A percentile compares a stretch with the other conserved stretches of the same genome.
phyloP scores from a whole-genome alignment of 2,888 invertebrate species.

The Erannis defoliaria region DNA sequence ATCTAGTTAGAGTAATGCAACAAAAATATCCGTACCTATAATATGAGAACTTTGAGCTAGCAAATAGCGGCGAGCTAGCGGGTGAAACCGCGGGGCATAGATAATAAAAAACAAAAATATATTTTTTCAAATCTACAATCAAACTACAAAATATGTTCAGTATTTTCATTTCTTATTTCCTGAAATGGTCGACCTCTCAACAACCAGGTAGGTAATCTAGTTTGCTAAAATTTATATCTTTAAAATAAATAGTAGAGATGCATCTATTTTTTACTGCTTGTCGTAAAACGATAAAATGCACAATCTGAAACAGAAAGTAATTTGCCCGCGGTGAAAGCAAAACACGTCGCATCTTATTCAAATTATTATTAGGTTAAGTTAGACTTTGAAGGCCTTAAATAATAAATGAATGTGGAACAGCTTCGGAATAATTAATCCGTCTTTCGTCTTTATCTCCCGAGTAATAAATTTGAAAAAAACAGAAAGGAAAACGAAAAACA shows the following conservation, averaged over 20 bases:
- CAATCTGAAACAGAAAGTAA: slow-evolving; percentile 34
- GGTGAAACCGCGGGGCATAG: too few relatives aligned
- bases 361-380: neutral
- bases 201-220: slow-evolving; percentile 8
- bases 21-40: too few relatives aligned
- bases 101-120: too few relatives aligned
- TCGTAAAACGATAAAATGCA: slow-evolving; percentile 9
- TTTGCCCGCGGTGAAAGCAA: slow-evolving; percentile 34
- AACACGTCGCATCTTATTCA: slow-evolving; percentile 1
- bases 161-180: neutral
- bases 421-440: too few relatives aligned
- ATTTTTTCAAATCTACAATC: neutral
- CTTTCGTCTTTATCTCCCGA: too few relatives aligned
- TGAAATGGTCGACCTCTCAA: slow-evolving; percentile 4
- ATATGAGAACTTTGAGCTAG: too few relatives aligned
- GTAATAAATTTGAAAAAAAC: too few relatives aligned
- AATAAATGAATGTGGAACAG: too few relatives aligned
- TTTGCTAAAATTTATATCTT: slow-evolving; percentile 10
- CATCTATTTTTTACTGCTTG: neutral
- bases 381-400: neutral
- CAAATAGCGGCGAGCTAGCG: too few relatives aligned
- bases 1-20: neutral
- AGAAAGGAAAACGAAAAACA: too few relatives aligned
- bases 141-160: too few relatives aligned
- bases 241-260: neutral